Evolutionary conservation across 2,888 invertebrate species (phyloP), one percentile per base, ranked within the genome.

Genomic region (Ectemnius lituratus): DNA sequence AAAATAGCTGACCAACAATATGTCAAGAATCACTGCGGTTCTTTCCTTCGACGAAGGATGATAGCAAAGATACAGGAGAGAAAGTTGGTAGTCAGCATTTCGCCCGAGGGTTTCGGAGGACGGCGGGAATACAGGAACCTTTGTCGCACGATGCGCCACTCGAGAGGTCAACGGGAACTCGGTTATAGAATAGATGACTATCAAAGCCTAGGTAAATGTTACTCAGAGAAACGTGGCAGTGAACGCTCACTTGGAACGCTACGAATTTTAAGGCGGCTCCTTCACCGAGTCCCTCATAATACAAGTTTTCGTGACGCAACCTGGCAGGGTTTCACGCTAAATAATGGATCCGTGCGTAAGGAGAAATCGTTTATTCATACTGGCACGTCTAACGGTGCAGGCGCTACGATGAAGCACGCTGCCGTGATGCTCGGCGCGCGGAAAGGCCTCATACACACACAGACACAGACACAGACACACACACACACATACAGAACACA

Each of bases 241-340:
- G 11, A 47, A 47, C n/a, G n/a, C 2, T 11, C 13, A 47, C 4
- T 52, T 52, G 52, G 52, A 14, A 52, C 52, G 52, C 11, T 0
- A 52, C 4, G 16, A 14, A 52, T 52, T 52, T 23, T 23, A 23
- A 23, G 45, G 62, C 18, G 18, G 23, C 23, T 23, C 23, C 23
- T 23, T 23, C 23, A 23, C 23, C 23, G 61, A 37, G 37, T 20
- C n/a, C n/a, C 61, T 27, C 16, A 46, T 58, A 20, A 52, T 58
- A 45, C 28, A 62, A 70, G 37, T 61, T 37, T 20, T 67, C 14
- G 47, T 69, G 69, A 69, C 59, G 73, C 73, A 73, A 73, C 69
- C 59, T 52, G 56, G 59, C 37, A 37, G 37, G 58, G 62, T 59
- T 66, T 63, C 47, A 16, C 56, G 62, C 46, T 56, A 66, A 75